These are phyloP conservation scores for Pandion haliaetus DNA, from an alignment of 2,113 vertebrate species.

Conservation along the genomic window DNA sequence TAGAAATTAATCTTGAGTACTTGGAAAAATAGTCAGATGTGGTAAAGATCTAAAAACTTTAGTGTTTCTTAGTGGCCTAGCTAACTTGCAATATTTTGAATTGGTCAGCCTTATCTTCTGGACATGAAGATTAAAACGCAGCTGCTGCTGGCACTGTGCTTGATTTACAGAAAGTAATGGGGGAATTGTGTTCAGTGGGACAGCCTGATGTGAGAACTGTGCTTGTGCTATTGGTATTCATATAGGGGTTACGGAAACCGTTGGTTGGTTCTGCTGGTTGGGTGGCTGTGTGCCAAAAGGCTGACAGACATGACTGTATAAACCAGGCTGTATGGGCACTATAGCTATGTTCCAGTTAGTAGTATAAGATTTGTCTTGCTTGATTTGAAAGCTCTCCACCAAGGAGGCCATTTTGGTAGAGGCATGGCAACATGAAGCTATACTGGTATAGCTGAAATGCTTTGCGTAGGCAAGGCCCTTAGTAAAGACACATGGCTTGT, in stretches of 20 bases:
- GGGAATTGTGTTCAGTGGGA: not conserved
- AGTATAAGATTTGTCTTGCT: not conserved
- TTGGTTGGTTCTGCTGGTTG: not conserved
- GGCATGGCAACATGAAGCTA: conserved; percentile 14
- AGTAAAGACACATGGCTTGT: conserved; percentile 42
- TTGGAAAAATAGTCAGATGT: not conserved
- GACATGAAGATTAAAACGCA: not conserved
- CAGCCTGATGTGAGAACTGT: not conserved
- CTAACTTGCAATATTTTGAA: not conserved
- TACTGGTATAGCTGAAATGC: not conserved
- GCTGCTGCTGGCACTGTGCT: not conserved
- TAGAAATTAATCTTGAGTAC: not conserved
- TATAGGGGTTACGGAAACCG: not conserved
- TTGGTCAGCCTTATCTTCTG: not conserved
- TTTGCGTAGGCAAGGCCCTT: conserved; percentile 51
- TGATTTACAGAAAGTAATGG: not conserved
- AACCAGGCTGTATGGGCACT: not conserved
- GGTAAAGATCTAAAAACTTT: not conserved
- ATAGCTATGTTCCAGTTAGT: not conserved
- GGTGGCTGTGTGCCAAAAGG: not conserved
- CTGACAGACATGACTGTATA: not conserved
- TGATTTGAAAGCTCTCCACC: not conserved
- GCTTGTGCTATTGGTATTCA: fast-evolving
- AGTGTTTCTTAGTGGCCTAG: not conserved
- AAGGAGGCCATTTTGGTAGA: not conserved